These are phyloP conservation scores for Microplitis demolitor DNA, from an alignment of 1,140 invertebrate species.

Conservation along the genomic window DNA sequence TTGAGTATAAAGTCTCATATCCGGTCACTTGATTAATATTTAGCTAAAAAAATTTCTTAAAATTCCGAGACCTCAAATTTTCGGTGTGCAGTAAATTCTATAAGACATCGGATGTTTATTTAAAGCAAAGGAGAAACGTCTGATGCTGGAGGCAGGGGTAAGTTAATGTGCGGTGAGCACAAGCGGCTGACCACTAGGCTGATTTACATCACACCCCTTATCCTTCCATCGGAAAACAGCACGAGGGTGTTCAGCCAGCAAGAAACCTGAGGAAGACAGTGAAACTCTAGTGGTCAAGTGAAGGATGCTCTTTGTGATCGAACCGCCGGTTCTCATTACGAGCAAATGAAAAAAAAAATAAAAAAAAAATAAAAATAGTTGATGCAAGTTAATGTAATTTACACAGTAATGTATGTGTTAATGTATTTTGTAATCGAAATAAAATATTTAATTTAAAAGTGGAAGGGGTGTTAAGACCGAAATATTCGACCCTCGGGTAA, in stretches of 20 bases:
- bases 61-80: too few species aligned
- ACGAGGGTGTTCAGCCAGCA: not conserved
- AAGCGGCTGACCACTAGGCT: conserved; percentile 38
- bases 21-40: too few species aligned
- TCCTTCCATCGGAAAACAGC: conserved; percentile 20
- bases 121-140: not conserved
- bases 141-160: conserved; percentile 6
- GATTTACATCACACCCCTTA: conserved; percentile 39
- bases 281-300: conserved; percentile 33
- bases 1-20: too few species aligned
- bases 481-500: not conserved
- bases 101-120: not conserved
- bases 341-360: conserved; percentile 11
- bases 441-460: too few species aligned
- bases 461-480: not conserved
- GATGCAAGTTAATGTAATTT: not conserved
- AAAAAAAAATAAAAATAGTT: not conserved
- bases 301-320: conserved; percentile 37
- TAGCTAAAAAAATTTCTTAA: too few species aligned
- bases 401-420: too few species aligned
- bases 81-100: too few species aligned
- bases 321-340: conserved; percentile 35
- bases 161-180: conserved; percentile 38
- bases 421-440: not conserved
- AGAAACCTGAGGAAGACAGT: not conserved